These are phyloP conservation scores for Tetrax tetrax DNA, from an alignment of 2,113 vertebrate species.

Conservation along the genomic window DNA sequence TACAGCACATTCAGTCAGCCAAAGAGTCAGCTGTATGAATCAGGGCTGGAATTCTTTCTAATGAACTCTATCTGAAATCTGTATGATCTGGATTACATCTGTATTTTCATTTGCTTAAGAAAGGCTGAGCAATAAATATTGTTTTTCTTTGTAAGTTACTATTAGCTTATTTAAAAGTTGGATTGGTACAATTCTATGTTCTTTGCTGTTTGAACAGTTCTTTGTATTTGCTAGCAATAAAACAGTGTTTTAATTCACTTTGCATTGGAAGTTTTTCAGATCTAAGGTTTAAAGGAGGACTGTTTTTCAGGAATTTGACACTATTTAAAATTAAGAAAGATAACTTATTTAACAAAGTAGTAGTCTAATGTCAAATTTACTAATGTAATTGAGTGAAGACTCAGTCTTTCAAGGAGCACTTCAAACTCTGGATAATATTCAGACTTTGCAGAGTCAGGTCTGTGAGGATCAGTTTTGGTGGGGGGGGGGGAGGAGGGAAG, in stretches of 20 bases:
- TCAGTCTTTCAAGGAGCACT: background rate
- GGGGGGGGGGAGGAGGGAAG: background rate
- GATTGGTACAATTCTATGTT: background rate
- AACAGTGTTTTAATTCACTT: background rate
- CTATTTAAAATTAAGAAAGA: background rate
- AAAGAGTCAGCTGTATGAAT: conserved; percentile 1
- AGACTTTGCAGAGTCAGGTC: background rate
- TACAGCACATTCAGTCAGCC: conserved; percentile 75
- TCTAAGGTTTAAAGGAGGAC: background rate
- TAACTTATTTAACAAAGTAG: background rate
- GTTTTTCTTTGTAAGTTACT: background rate
- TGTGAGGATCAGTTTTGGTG: background rate
- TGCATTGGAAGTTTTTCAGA: background rate
- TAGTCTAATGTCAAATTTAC: background rate
- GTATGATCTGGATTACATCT: background rate
- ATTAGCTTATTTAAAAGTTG: background rate
- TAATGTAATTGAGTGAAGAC: background rate
- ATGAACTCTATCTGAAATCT: background rate
- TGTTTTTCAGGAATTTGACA: background rate
- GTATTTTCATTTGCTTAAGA: background rate
- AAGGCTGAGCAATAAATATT: background rate
- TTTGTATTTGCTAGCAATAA: conserved; percentile 19
- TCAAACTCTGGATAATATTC: background rate
- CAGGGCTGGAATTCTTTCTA: background rate
- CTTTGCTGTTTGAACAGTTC: background rate